Evolutionary conservation across 2,113 vertebrate genomes (phyloP).

Genomic region (Pedionomus torquatus): DNA sequence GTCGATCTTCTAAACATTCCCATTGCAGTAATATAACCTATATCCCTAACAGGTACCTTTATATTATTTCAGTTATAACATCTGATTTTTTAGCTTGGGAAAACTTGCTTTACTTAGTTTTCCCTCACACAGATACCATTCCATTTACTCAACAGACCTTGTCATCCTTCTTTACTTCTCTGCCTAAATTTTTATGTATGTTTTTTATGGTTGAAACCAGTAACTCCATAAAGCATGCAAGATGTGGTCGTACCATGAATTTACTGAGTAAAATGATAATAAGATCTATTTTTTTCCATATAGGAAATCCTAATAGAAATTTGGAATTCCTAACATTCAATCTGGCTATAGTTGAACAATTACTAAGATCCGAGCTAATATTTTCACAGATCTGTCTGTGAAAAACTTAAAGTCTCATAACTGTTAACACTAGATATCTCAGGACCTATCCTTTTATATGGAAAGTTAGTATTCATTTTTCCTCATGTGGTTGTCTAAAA

Average conservation of each 20-base stretch:
- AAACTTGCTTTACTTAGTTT: neutral
- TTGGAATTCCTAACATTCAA: neutral
- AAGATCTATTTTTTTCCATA: neutral
- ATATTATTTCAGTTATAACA: neutral
- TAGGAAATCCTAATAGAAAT: neutral
- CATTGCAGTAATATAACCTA: neutral
- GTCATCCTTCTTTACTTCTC: neutral
- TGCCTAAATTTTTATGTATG: neutral
- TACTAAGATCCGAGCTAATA: neutral
- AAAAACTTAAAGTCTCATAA: neutral
- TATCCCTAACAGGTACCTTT: neutral
- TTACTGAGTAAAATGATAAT: neutral
- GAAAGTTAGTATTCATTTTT: neutral
- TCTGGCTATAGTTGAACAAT: neutral
- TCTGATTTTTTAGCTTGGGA: neutral
- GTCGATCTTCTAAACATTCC: neutral
- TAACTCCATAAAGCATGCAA: neutral
- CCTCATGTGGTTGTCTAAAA: rapidly evolving
- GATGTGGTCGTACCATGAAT: neutral
- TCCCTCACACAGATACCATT: neutral
- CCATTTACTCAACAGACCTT: neutral
- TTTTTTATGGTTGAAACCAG: neutral
- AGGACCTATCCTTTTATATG: neutral
- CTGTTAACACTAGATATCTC: neutral
- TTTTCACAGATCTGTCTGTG: neutral